A percentile compares a stretch with the other conserved stretches of the same genome.
Conservation (phyloP, 2,797 vertebrate genomes). For the Sardinella longiceps region DNA sequence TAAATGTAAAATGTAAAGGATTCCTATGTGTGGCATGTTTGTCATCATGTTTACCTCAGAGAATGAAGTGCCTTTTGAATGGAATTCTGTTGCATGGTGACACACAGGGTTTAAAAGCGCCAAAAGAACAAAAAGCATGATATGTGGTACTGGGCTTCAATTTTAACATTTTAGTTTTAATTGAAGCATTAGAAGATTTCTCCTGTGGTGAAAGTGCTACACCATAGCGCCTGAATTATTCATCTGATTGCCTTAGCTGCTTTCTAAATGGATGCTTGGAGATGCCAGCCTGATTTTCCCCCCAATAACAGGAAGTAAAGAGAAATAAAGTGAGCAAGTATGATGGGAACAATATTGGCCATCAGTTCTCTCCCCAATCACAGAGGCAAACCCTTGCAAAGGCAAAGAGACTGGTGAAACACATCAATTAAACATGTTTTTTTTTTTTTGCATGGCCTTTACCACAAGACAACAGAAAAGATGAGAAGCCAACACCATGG, state of each 20-base stretch:
- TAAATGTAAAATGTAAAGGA: too few species aligned
- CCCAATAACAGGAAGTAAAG: not conserved
- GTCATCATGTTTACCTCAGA: too few species aligned
- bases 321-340: not conserved
- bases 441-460: not conserved
- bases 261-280: not conserved
- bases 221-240: not conserved
- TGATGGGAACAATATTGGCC: not conserved
- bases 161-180: not conserved
- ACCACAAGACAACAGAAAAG: not conserved
- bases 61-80: not conserved
- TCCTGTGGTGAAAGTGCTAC: conserved; percentile 15
- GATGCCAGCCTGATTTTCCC: not conserved
- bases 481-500: not conserved
- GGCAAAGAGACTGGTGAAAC: not conserved
- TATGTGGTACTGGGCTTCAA: not conserved
- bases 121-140: not conserved
- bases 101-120: not conserved
- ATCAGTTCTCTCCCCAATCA: not conserved
- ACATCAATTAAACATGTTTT: not conserved
- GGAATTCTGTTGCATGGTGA: not conserved
- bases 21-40: too few species aligned
- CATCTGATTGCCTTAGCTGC: not conserved
- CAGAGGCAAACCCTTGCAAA: not conserved
- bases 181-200: not conserved